These are phyloP conservation scores for Cryptus armator DNA, from an alignment of 2,888 invertebrate genomes.

Conservation along the genomic window DNA sequence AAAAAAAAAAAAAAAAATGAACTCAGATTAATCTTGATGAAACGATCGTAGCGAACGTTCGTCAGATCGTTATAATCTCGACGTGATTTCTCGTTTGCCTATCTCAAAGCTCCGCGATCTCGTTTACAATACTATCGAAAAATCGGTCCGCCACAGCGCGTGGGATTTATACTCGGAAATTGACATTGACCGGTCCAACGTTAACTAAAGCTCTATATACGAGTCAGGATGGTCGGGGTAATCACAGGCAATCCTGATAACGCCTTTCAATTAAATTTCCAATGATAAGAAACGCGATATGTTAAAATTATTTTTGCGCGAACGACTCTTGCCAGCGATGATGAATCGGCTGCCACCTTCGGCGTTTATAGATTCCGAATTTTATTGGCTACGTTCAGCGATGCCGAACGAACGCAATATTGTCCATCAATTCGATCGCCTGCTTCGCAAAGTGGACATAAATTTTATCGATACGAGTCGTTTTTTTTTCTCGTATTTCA, in stretches of 20 bases:
- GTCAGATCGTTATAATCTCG: slow-evolving; percentile 37
- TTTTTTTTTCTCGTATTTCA: not conserved
- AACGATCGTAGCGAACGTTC: slow-evolving; percentile 21
- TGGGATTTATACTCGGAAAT: slow-evolving; percentile 20
- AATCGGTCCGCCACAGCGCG: slow-evolving; percentile 8
- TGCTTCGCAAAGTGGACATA: slow-evolving; percentile 30
- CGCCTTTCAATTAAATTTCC: slow-evolving; percentile 70
- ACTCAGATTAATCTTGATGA: slow-evolving; percentile 35
- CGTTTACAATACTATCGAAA: slow-evolving; percentile 48
- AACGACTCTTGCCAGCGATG: slow-evolving; percentile 53
- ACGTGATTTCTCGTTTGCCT: slow-evolving; percentile 30
- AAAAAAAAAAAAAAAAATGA: slow-evolving; percentile 35
- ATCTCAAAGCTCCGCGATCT: slow-evolving; percentile 10
- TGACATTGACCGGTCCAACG: slow-evolving; percentile 41
- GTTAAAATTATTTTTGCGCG: slow-evolving; percentile 52
- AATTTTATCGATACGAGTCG: slow-evolving; percentile 6
- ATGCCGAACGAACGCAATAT: slow-evolving; percentile 51
- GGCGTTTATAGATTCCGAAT: slow-evolving; percentile 60
- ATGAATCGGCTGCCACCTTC: slow-evolving; percentile 37
- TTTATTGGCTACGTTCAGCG: slow-evolving; percentile 58
- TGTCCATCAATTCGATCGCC: slow-evolving; percentile 49
- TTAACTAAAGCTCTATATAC: slow-evolving; percentile 44
- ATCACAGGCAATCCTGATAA: slow-evolving; percentile 70
- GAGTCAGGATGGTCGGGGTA: slow-evolving; percentile 61
- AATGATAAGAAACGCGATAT: slow-evolving; percentile 67